Percentiles rank a stretch among this genome's conserved stretches.
Evolutionary conservation across 2,797 vertebrate species (phyloP).

Genomic region (Amphiprion clarkii): DNA sequence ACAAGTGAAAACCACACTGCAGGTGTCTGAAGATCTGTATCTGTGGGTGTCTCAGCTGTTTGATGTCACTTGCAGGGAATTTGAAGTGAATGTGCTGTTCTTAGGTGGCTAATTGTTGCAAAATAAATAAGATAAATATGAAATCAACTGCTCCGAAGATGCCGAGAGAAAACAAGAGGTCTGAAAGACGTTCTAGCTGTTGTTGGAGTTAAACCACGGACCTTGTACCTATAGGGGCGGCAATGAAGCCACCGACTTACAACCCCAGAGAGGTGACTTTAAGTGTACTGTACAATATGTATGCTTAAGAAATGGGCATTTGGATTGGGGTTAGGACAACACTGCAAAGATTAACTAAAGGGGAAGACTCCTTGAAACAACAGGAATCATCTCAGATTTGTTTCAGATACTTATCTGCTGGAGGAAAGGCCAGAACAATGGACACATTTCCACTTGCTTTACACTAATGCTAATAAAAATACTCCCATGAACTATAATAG

Average conservation of each 20-base stretch:
- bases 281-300: background rate
- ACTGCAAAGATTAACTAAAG: conserved; percentile 21
- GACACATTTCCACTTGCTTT: conserved; percentile 42
- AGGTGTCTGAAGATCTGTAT: conserved; percentile 57
- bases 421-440: conserved; percentile 49
- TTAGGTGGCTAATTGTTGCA: background rate
- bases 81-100: conserved; percentile 2
- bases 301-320: background rate
- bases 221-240: conserved; percentile 6
- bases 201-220: conserved; percentile 16
- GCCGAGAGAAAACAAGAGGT: background rate
- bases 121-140: background rate
- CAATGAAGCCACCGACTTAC: background rate
- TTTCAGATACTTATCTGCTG: conserved; percentile 47
- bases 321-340: conserved; percentile 32
- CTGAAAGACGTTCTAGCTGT: conserved; percentile 10
- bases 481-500: conserved; percentile 7
- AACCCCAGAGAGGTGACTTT: conserved; percentile 9
- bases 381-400: conserved; percentile 51
- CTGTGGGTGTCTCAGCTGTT: conserved; percentile 9
- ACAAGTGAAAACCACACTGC: conserved; percentile 59
- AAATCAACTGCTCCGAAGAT: background rate
- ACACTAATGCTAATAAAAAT: conserved; percentile 16
- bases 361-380: conserved; percentile 38
- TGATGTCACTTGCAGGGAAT: conserved; percentile 20